These are phyloP conservation scores for Grantiella picta DNA, from an alignment of 2,113 vertebrate species.

Conservation along the genomic window DNA sequence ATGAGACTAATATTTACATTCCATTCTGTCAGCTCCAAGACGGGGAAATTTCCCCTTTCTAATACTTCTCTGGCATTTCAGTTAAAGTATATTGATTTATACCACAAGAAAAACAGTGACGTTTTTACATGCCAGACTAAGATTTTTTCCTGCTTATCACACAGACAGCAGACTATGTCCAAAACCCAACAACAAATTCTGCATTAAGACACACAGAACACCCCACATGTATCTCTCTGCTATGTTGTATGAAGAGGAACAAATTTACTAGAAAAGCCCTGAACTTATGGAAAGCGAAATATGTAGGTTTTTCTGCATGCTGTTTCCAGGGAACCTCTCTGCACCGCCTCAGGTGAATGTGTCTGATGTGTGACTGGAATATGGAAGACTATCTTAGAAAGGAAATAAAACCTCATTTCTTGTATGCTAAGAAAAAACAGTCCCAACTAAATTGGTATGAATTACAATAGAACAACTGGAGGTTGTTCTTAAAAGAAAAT, in stretches of 20 bases:
- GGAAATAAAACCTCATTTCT: background rate
- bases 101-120: background rate
- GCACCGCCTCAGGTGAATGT: background rate
- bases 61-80: background rate
- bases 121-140: background rate
- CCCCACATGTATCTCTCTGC: rapidly evolving
- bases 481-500: background rate
- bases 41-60: background rate
- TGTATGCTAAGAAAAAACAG: background rate
- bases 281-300: background rate
- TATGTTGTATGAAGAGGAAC: background rate
- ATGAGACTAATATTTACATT: background rate
- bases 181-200: background rate
- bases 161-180: background rate
- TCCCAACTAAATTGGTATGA: background rate
- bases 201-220: background rate
- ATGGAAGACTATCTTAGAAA: background rate
- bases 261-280: background rate
- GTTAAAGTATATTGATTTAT: background rate
- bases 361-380: background rate
- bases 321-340: background rate
- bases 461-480: background rate
- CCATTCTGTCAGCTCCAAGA: background rate
- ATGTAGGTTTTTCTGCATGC: background rate
- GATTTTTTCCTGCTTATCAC: background rate